phyloP scores from a whole-genome alignment of 1,140 invertebrate species.

The Temnothorax nylanderi region DNA sequence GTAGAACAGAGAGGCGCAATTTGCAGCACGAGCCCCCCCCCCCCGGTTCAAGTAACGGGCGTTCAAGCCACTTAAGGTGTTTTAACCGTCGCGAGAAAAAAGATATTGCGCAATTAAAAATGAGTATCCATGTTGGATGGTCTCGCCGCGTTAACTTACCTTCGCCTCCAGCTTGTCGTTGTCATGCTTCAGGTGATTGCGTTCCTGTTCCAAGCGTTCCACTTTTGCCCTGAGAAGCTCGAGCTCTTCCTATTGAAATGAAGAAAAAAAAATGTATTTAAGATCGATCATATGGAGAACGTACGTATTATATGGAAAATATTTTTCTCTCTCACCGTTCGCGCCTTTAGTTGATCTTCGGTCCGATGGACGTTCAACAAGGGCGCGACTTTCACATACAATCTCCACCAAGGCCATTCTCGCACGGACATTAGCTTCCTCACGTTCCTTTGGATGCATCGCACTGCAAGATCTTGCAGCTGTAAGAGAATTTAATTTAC shows the following conservation, averaged over 20 bases:
- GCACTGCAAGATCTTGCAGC: constrained; percentile 94
- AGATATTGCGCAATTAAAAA: not conserved
- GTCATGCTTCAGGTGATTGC: constrained; percentile 93
- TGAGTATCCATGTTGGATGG: not conserved
- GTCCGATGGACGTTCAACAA: constrained; percentile 96
- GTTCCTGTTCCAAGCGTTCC: constrained; percentile 95
- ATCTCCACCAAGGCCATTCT: constrained; percentile 98
- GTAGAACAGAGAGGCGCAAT: constrained; percentile 19
- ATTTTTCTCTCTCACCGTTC: constrained; percentile 87
- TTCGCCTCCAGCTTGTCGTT: constrained; percentile 96
- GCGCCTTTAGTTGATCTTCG: constrained; percentile 93
- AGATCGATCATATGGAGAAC: constrained; percentile 5
- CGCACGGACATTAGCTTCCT: constrained; percentile 95
- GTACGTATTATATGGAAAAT: not conserved
- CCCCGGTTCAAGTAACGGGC: not conserved
- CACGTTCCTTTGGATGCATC: constrained; percentile 97
- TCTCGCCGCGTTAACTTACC: constrained; percentile 87
- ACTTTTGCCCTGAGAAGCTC: constrained; percentile 92
- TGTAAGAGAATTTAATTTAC: constrained; percentile 75
- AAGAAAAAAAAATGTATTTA: not conserved
- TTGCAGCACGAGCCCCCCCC: not conserved
- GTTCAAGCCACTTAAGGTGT: not conserved
- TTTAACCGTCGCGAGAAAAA: not conserved
- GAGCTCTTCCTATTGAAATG: constrained; percentile 91
- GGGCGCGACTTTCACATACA: constrained; percentile 95